Conservation (phyloP, 1,140 invertebrate species). For the Thrips palmi region DNA sequence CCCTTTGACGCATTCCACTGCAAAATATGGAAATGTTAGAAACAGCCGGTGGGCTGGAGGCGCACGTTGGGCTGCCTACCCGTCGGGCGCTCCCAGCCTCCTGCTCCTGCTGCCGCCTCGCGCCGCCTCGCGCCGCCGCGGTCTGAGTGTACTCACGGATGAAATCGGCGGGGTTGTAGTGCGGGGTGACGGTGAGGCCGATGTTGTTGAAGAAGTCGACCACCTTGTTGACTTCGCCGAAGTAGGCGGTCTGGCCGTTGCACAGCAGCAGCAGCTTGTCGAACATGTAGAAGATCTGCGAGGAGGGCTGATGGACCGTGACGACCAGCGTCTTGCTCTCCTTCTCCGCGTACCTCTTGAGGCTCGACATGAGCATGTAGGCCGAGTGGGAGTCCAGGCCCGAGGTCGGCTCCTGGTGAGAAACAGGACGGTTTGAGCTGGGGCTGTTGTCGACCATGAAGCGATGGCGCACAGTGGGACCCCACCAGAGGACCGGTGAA, state of each 20-base stretch:
- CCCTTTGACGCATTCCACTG: conserved; percentile 63
- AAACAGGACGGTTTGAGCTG: too few relatives aligned
- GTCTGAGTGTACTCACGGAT: conserved; percentile 55
- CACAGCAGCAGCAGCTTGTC: conserved; percentile 60
- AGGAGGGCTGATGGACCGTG: conserved; percentile 73
- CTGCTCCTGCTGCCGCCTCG: too few relatives aligned
- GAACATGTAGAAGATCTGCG: conserved; percentile 76
- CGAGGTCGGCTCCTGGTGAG: conserved; percentile 66
- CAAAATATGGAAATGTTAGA: conserved; percentile 17
- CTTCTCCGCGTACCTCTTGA: conserved; percentile 56
- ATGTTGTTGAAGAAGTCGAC: conserved; percentile 56
- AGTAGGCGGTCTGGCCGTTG: conserved; percentile 61
- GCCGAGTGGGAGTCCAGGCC: conserved; percentile 71
- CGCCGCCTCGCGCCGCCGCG: too few relatives aligned
- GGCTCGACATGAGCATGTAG: conserved; percentile 47
- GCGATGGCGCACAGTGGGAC: too few relatives aligned
- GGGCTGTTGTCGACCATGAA: too few relatives aligned
- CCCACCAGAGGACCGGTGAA: too few relatives aligned
- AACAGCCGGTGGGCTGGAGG: too few relatives aligned
- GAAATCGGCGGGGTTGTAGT: conserved; percentile 78
- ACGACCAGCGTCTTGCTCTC: conserved; percentile 66
- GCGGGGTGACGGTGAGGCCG: conserved; percentile 51
- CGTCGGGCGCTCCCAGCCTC: too few relatives aligned
- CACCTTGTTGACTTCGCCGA: conserved; percentile 54
- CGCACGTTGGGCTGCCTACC: too few relatives aligned